Base-by-base conservation (phyloP, 2,113 vertebrate species). In the Pelvicachromis taeniatus region DNA sequence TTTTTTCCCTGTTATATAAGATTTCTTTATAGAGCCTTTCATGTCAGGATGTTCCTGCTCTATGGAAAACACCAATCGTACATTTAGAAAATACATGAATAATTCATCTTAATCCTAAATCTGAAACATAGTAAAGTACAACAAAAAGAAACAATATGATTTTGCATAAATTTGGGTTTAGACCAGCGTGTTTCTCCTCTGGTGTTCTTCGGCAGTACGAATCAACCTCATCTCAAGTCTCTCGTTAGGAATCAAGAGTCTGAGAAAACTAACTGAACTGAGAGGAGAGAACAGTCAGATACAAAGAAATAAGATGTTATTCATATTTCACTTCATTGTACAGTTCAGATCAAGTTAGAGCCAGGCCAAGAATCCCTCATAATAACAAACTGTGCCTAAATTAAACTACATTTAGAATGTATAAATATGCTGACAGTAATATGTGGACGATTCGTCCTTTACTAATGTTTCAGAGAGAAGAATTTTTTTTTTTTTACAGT, bases 21-120 rank as follows among this genome's bases (percentile, higher is more conserved):
- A 13, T 45, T 45, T 45, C 13, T 14, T 45, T 45, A 11, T 45
- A 45, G 42, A 13, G 11, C 40, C 40, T 42, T 42, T 42, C 11
- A 35, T 61, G 9, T 61, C 31, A 33, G 9, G 9, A 14, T 35
- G 58, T 11, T 35, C 0, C 3, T 35, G 0, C 8, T 33, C 29
- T 19, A 3, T 0, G 12, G 12, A 5, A 31, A 0, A 21, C 1
- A 2, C 9, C 0, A 0, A 29, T 56, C 14, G 17, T 0, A 59
- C 11, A 3, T 61, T 61, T 61, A 61, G 17, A 61, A 19, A 35
- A 35, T 35, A 3, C 2, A 61, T 35, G 11, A 4, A 35, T n/a
- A 61, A 61, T 0, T 61, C 0, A 12, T n/a, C 58, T 61, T 61
- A 61, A 35, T 61, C 31, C n/a, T 61, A 35, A 61, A 61, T 11